These are phyloP conservation scores for Pseudochirops corinnae DNA, from an alignment of 2,797 vertebrate genomes.

Conservation along the genomic window DNA sequence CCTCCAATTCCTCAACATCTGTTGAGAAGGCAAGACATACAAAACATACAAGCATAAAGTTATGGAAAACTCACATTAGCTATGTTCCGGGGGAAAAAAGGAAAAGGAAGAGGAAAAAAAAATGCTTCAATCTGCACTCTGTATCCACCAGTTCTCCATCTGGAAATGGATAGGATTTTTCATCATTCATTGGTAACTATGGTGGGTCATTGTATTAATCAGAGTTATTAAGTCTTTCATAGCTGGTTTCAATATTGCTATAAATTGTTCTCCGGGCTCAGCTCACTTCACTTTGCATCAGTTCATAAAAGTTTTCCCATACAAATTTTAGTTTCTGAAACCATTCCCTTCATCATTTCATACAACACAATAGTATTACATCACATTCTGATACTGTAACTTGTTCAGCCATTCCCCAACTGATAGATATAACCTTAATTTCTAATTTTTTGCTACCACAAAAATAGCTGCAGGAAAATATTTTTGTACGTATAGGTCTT, in stretches of 20 bases:
- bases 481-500: background rate
- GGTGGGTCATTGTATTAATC: background rate
- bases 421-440: background rate
- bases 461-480: background rate
- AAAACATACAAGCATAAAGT: background rate
- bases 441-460: background rate
- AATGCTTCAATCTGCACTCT: background rate
- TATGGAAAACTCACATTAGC: background rate
- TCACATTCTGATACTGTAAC: background rate
- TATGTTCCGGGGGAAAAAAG: background rate
- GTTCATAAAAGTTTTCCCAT: background rate
- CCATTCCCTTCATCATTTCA: background rate
- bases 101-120: background rate
- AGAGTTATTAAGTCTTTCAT: background rate
- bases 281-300: background rate
- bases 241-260: background rate
- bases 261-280: background rate
- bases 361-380: background rate
- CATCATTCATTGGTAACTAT: background rate
- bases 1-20: background rate
- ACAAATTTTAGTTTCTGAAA: background rate
- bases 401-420: background rate
- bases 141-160: background rate
- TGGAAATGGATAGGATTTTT: background rate
- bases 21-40: background rate